These are phyloP conservation scores for Gnathonemus echidnorhynchus DNA, from an alignment of 2,113 vertebrate species.

Conservation along the genomic window DNA sequence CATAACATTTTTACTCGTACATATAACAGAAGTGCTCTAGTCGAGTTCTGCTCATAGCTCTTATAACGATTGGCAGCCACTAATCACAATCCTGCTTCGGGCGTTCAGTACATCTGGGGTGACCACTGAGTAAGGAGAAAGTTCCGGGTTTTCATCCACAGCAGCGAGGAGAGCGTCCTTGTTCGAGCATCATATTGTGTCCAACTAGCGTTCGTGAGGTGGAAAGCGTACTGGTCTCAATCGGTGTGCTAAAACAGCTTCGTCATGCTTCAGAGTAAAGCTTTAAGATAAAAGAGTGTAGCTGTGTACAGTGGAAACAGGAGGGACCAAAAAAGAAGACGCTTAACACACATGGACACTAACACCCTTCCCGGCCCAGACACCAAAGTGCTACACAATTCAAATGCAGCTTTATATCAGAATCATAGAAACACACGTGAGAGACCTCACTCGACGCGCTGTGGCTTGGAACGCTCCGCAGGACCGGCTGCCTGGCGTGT, in stretches of 20 bases:
- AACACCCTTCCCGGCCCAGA: neutral
- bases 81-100: constrained; percentile 33
- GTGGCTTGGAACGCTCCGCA: neutral
- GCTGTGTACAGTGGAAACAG: neutral
- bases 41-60: neutral
- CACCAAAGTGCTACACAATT: neutral
- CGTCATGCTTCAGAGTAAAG: neutral
- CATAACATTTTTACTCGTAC: neutral
- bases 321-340: neutral
- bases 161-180: neutral
- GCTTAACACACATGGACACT: neutral
- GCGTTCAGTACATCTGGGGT: constrained; percentile 43
- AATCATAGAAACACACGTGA: neutral
- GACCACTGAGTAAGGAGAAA: constrained; percentile 38
- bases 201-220: constrained; percentile 33
- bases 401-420: neutral
- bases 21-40: neutral
- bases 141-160: constrained; percentile 39
- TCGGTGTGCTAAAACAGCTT: constrained; percentile 27
- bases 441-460: neutral
- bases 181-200: constrained; percentile 4
- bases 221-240: constrained; percentile 44
- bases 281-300: constrained; percentile 22
- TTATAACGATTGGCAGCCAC: constrained; percentile 23
- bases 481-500: neutral